Base-by-base conservation (phyloP, 2,113 vertebrate genomes). In the Pterocles gutturalis region DNA sequence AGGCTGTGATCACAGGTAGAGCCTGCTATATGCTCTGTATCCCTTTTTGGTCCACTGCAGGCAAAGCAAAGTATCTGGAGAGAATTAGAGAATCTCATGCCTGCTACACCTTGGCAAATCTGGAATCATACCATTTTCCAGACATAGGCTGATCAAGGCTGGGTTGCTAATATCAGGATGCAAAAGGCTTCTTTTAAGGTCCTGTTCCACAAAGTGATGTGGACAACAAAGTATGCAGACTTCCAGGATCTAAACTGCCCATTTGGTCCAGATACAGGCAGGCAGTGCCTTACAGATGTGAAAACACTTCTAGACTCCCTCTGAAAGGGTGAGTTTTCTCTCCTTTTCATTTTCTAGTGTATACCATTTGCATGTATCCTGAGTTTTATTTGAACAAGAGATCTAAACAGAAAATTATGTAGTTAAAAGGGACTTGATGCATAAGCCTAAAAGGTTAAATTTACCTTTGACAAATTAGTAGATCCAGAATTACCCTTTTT, bases 321-420 rank as follows among this genome's bases (percentile, higher is more conserved):
- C 34, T 54, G 46, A 58, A 71, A 71, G 10, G 24, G 17, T 49
- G 8, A 55, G 7, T 2, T 43, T 64, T 31, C n/a, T 80, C 28
- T 41, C n/a, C 33, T 71, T 75, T 85, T 36, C 43, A 21, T 11
- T 51, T 93, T 31, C 29, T 46, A 17, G 5, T 7, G 9, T 12
- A 28, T 3, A 41, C 7, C 1, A 1, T 19, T 75, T 0, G 0
- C 25, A 49, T 0, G 1, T 14, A 49, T 31, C 7, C 45, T 11
- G 10, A 43, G 36, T 85, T 87, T 49, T 54, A 61, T 78, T 92
- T 76, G 10, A 66, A 5, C 5, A 48, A 61, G 12, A 83, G 9
- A 41, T 36, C 48, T 58, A 70, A 82, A 67, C 13, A 79, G 21
- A 70, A 92, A 62, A 5, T 49, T 38, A 16, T 62, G 26, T 7